Evolutionary conservation across 2,797 vertebrate species (phyloP).

Genomic region (Liasis olivaceus): DNA sequence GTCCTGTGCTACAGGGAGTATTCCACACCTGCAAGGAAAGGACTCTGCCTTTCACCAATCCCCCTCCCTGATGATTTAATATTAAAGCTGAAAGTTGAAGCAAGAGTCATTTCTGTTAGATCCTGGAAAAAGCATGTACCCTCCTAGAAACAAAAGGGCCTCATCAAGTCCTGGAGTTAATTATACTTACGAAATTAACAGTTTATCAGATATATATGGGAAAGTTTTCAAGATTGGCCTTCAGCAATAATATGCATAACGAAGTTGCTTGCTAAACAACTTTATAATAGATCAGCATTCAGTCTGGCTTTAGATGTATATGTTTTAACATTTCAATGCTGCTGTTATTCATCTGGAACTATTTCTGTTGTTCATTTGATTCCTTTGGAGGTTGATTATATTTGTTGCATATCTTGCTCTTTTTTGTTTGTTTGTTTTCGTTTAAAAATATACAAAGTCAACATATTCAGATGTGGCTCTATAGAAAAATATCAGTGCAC

Average conservation of each 20-base stretch:
- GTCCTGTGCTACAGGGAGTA: background rate
- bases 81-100: background rate
- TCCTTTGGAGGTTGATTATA: background rate
- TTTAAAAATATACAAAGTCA: background rate
- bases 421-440: too few species aligned
- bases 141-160: background rate
- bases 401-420: background rate
- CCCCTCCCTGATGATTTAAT: background rate
- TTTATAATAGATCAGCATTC: background rate
- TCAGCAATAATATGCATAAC: background rate
- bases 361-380: background rate
- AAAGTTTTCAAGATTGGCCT: background rate
- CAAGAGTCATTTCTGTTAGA: background rate
- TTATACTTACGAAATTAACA: background rate
- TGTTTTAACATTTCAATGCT: background rate
- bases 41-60: background rate
- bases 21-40: background rate
- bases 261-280: background rate
- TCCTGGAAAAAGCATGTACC: background rate
- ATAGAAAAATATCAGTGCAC: background rate
- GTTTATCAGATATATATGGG: background rate
- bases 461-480: background rate
- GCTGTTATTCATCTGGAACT: background rate
- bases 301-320: background rate
- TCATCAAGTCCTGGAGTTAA: background rate